Base-by-base conservation (phyloP, 2,888 invertebrate species). In the Dione juno region DNA sequence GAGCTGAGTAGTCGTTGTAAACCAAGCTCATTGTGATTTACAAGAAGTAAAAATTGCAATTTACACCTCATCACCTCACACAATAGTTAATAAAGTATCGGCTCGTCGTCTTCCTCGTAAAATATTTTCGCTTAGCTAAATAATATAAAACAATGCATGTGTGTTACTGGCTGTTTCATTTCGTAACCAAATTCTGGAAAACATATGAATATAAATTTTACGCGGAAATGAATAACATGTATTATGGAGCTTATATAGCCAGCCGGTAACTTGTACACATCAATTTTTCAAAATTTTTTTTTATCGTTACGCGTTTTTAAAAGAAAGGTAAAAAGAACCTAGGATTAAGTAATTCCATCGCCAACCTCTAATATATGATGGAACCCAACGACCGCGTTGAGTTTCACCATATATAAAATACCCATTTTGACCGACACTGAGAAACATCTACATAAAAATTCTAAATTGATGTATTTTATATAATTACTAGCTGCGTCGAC, bases 101-200 rank as follows among this genome's bases (percentile, higher is more conserved):
- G 13, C 16, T 13, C 37, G 16, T 40, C 37, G 7, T 13, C 57
- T 57, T 37, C 11, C 37, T 19, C 16, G 35, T 16, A 37, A 54
- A 37, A 11, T 16, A 57, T 37, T 57, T 57, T 16, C 37, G 37
- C 37, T 57, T 19, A 40, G 3, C 2, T 57, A 57, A 16, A 16
- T 1, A 57, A 19, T 7, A 57, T 16, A 37, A 37, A 6, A 57
- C 57, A 57, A 37, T 57, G 37, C n/a, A 54, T n/a, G n/a, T 35
- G 9, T 54, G 14, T 54, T 35, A 57, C 16, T 37, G 37, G 37
- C 16, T 16, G 37, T 37, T 57, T 8, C 6, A 6, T 57, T 57
- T 57, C 57, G 57, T 40, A 57, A 40, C 57, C 11, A 19, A 37
- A 37, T 57, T 40, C 37, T 37, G 16, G 16, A 40, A 11, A 57